These are phyloP conservation scores for Drosophila asahinai DNA, from an alignment of 1,140 invertebrate species.

Conservation along the genomic window DNA sequence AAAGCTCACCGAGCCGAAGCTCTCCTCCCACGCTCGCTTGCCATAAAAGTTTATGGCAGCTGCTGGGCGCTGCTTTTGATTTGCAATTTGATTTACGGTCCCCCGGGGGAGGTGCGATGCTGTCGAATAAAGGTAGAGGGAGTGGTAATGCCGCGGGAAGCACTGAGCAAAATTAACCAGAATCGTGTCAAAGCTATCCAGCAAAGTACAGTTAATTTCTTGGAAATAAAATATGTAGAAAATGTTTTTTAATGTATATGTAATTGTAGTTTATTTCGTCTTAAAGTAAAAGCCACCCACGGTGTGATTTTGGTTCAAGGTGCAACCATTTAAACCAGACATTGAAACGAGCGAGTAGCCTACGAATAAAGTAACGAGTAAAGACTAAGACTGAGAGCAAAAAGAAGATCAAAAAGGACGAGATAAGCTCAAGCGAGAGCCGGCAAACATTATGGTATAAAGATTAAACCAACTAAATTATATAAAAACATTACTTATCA, in stretches of 20 bases:
- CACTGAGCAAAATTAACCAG: slow-evolving; percentile 10
- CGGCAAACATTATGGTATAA: too few relatives aligned
- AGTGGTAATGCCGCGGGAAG: background rate
- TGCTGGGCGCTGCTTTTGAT: slow-evolving; percentile 67
- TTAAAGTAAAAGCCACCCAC: too few relatives aligned
- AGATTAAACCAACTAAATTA: too few relatives aligned
- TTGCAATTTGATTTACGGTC: slow-evolving; percentile 70
- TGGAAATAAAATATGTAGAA: too few relatives aligned
- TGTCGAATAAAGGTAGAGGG: slow-evolving; percentile 2
- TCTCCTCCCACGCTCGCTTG: slow-evolving; percentile 36
- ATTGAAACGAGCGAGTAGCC: too few relatives aligned
- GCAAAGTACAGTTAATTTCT: too few relatives aligned
- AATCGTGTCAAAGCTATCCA: background rate
- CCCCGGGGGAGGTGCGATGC: background rate
- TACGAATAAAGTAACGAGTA: background rate
- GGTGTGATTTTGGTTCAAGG: too few relatives aligned
- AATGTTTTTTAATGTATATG: too few relatives aligned
- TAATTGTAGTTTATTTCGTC: too few relatives aligned
- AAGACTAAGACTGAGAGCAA: too few relatives aligned
- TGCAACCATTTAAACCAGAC: too few relatives aligned
- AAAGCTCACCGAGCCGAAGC: slow-evolving; percentile 27
- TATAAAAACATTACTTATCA: too few relatives aligned
- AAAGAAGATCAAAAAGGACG: background rate
- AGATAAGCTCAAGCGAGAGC: background rate
- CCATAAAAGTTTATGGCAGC: slow-evolving; percentile 73